Evolutionary conservation across 2,888 invertebrate species (phyloP), one percentile per base, ranked within the genome.

Genomic region (Dryococelus australis): DNA sequence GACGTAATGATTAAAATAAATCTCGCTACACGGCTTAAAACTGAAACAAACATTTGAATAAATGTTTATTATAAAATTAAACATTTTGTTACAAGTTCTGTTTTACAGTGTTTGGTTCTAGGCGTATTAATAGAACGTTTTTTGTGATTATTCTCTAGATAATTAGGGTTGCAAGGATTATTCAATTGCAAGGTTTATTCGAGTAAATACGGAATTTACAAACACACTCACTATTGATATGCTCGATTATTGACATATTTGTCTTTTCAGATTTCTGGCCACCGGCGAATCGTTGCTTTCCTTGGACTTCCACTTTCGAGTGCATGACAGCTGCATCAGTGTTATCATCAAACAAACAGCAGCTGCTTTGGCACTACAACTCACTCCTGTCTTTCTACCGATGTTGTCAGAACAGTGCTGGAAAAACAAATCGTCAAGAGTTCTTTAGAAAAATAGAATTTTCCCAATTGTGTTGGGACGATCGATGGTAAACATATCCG

Each of bases 381-480:
- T 65, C 5, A 13, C 13, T 20, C 27, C 83, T 20, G 35, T 35
- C 4, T 43, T 83, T 20, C 5, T 83, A n/a, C 83, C 83, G 4
- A 35, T 24, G 24, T 26, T 26, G 20, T 16, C 83, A 13, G 12
- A 83, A 83, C 16, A 83, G 27, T 4, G 24, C 27, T 26, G 13
- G 24, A 5, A n/a, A 12, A 16, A 5, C 13, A 83, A 20, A 20
- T 12, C 83, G 20, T 20, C 5, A n/a, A 20, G 83, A 83, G 24
- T 83, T 35, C 43, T 16, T 20, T 20, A 24, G 5, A n/a, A 9
- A 65, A 65, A 24, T 86, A 53, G 86, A 83, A 86, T 83, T 12
- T 83, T 28, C 86, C 86, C 4, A 84, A 86, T 27, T 86, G 83
- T 83, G 26, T 26, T 80, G 80, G 80, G 26, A 20, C 47, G 0